Evolutionary conservation across 2,113 vertebrate species (phyloP).

Genomic region (Dasypus novemcinctus): DNA sequence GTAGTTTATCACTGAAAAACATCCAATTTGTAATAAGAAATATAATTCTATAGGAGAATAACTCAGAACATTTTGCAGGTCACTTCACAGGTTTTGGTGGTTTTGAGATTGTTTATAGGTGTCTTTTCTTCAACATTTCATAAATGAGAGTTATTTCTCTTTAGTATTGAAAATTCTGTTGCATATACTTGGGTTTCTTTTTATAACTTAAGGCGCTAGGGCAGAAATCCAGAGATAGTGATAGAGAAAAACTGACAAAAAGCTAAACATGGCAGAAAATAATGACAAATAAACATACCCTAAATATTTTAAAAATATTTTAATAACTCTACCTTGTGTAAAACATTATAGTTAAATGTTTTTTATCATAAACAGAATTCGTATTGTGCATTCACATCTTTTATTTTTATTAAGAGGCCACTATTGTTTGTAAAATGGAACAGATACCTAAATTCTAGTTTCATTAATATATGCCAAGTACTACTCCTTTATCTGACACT

Average conservation of each 20-base stretch:
- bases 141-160: neutral
- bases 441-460: conserved; percentile 61
- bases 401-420: conserved; percentile 48
- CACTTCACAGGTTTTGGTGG: neutral
- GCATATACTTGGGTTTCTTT: neutral
- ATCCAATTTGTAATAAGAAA: neutral
- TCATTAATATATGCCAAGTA: conserved; percentile 75
- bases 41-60: neutral
- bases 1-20: neutral
- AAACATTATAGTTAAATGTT: conserved; percentile 43
- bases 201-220: neutral
- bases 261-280: neutral
- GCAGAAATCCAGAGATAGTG: neutral
- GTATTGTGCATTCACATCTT: conserved; percentile 13
- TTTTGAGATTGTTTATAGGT: neutral
- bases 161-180: neutral
- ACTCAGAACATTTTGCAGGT: neutral
- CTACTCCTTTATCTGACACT: conserved; percentile 72
- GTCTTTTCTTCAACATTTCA: neutral
- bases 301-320: neutral
- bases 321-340: neutral
- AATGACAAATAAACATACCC: neutral
- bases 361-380: conserved; percentile 63
- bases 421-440: conserved; percentile 57
- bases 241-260: neutral